Conservation (phyloP, 2,888 invertebrate genomes). For the Apotomis turbidana region DNA sequence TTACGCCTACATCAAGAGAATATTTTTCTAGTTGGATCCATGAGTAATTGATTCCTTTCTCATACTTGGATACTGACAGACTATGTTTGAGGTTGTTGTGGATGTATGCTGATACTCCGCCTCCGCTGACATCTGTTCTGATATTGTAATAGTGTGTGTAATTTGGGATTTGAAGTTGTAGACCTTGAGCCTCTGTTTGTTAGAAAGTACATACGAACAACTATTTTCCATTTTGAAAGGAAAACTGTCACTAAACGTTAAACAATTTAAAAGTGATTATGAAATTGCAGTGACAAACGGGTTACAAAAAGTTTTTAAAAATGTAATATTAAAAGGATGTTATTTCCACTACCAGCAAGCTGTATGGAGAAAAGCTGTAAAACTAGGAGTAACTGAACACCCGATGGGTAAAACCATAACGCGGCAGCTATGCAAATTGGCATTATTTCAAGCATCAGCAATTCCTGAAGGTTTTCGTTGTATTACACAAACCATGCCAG, state of each 20-base stretch:
- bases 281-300: conserved; percentile 9
- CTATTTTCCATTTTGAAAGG: conserved; percentile 5
- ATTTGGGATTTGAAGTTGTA: too few species aligned
- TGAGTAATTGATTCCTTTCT: too few species aligned
- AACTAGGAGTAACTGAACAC: neutral
- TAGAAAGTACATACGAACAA: neutral
- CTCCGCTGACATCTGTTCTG: too few species aligned
- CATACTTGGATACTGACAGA: too few species aligned
- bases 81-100: too few species aligned
- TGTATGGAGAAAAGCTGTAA: neutral
- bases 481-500: neutral
- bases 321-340: neutral
- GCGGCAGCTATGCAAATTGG: conserved; percentile 1
- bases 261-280: conserved; percentile 4
- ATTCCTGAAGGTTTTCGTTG: neutral
- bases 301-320: conserved; percentile 1
- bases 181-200: too few species aligned
- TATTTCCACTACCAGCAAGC: conserved; percentile 10
- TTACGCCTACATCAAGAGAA: too few species aligned
- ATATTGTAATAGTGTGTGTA: too few species aligned
- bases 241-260: conserved; percentile 9
- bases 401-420: conserved; percentile 6
- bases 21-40: too few species aligned
- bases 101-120: too few species aligned
- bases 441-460: neutral